Conservation (phyloP, 2,797 vertebrate species). For the Tadarida brasiliensis region DNA sequence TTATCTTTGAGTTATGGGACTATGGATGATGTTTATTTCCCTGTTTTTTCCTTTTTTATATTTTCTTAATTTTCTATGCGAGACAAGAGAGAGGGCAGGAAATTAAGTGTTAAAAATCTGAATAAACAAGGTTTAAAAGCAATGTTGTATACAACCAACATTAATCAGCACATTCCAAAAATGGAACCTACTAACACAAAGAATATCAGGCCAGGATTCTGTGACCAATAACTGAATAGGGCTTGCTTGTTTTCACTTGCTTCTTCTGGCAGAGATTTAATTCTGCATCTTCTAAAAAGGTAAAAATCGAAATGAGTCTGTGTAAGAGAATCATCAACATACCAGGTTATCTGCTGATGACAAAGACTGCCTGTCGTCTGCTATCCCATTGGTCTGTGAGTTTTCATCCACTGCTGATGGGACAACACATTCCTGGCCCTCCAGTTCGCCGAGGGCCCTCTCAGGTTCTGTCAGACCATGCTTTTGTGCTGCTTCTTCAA, state of each 20-base stretch:
- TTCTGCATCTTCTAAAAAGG: constrained; percentile 7
- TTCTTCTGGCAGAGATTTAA: constrained; percentile 36
- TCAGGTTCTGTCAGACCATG: constrained; percentile 70
- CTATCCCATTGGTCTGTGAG: constrained; percentile 94
- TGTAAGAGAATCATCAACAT: constrained; percentile 56
- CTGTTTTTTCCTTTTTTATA: not conserved
- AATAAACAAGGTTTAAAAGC: not conserved
- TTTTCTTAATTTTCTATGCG: constrained; percentile 29
- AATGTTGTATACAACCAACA: not conserved
- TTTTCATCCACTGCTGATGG: constrained; percentile 87
- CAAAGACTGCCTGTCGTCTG: constrained; percentile 94
- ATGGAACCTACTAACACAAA: not conserved
- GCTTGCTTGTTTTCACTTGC: not conserved
- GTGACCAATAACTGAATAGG: not conserved
- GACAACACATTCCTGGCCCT: constrained; percentile 83
- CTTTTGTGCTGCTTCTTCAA: constrained; percentile 87
- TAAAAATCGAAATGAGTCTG: not conserved
- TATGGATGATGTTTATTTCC: not conserved
- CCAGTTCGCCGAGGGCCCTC: constrained; percentile 80
- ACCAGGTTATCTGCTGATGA: constrained; percentile 97
- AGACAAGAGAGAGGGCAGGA: constrained; percentile 27
- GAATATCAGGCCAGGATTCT: not conserved
- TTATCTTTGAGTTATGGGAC: not conserved
- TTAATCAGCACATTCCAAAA: not conserved
- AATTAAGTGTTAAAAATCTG: constrained; percentile 19